Base-by-base conservation (phyloP, 2,888 invertebrate species). In the Agrotis exclamationis region DNA sequence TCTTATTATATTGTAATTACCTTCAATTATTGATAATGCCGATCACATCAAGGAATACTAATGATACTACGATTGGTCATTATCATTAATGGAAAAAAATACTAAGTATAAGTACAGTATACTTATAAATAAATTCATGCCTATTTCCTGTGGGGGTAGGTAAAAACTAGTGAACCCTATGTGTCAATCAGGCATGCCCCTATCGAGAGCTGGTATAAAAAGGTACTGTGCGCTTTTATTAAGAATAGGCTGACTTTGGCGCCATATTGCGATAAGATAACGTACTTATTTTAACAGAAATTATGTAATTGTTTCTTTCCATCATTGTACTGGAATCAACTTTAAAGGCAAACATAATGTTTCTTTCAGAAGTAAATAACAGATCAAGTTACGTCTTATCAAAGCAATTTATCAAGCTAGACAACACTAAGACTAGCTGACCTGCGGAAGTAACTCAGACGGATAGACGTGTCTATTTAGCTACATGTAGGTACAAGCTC, bases 371-470 rank as follows among this genome's bases (percentile, higher is more conserved):
- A 9, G n/a, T n/a, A 33, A 33, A 47, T 45, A 45, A n/a, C 45
- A 72, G 22, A 24, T 53, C 28, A 45, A 68, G 53, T 63, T 20
- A 20, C 47, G 47, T 0, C 24, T 47, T 14, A 20, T 39, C 16
- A 47, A 20, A 47, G 58, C 9, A 58, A 57, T 53, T 69, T 24
- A 69, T 48, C 48, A 74, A 70, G 44, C 11, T 2, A 45, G 22
- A 51, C 65, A 45, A 22, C 33, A 33, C 44, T 45, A 18, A 39
- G 20, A 13, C 53, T 13, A 39, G 53, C 39, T 44, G 47, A 54
- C 39, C 39, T 54, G 47, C 76, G 76, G 68, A 76, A 47, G 47
- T 67, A 28, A 39, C 18, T 7, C 51, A 70, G 67, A 76, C 76
- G 14, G 33, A 28, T 39, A 60, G 44, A 20, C 47, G 47, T 20